Conservation (phyloP, 2,113 vertebrate genomes). For the Pelvicachromis taeniatus region DNA sequence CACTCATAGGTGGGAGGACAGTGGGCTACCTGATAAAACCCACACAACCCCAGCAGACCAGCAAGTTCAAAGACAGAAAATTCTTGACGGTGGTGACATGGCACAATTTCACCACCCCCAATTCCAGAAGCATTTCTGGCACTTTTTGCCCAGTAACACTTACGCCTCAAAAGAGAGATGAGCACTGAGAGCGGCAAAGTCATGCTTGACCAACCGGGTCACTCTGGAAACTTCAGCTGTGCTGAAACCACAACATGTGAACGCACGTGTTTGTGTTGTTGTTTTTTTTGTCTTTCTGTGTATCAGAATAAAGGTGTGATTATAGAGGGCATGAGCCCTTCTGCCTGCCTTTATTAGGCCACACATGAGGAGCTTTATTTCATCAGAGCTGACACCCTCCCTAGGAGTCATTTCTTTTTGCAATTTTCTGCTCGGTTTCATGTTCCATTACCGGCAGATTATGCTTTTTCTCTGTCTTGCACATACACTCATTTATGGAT, state of each 20-base stretch:
- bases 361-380: constrained; percentile 61
- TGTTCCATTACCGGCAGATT: constrained; percentile 68
- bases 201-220: background rate
- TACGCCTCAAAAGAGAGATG: background rate
- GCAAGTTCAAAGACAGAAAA: background rate
- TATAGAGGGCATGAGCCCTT: constrained; percentile 34
- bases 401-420: constrained; percentile 66
- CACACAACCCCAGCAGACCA: background rate
- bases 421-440: constrained; percentile 76
- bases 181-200: background rate
- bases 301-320: constrained; percentile 45
- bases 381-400: constrained; percentile 55
- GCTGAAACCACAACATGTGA: background rate
- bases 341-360: constrained; percentile 49
- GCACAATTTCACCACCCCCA: background rate
- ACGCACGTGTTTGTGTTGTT: background rate
- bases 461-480: constrained; percentile 50
- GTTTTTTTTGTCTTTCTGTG: background rate
- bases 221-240: constrained; percentile 7
- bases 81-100: background rate
- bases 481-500: constrained; percentile 49
- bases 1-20: background rate
- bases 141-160: background rate
- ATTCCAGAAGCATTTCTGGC: background rate
- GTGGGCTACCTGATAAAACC: background rate